These are phyloP conservation scores for Ochotona curzoniae DNA, from an alignment of 2,113 vertebrate genomes.

Conservation along the genomic window DNA sequence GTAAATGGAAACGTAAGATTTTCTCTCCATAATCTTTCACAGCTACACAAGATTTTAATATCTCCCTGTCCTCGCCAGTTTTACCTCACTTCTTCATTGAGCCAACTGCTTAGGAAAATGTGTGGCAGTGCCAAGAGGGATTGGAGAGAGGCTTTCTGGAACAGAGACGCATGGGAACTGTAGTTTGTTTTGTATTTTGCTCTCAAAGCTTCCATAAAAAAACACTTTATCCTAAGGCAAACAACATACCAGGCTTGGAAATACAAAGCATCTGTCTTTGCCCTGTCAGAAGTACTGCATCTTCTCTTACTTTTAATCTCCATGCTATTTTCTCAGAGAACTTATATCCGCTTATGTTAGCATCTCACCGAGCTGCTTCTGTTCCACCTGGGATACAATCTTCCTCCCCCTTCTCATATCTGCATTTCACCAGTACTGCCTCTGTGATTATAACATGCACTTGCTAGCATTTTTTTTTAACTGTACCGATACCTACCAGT, in stretches of 20 bases:
- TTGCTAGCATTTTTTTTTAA: neutral
- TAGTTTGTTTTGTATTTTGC: constrained; percentile 64
- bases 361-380: neutral
- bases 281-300: neutral
- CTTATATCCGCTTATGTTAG: neutral
- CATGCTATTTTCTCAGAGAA: neutral
- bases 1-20: constrained; percentile 17
- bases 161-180: constrained; percentile 47
- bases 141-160: neutral
- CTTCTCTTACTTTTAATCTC: neutral
- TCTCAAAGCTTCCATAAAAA: constrained; percentile 38
- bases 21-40: constrained; percentile 57
- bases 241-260: neutral
- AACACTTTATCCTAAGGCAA: constrained; percentile 49
- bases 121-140: constrained; percentile 21
- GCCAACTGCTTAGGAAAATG: constrained; percentile 58
- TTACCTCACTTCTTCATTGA: constrained; percentile 59
- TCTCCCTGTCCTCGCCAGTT: constrained; percentile 40
- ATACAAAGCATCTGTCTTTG: neutral
- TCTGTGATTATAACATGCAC: neutral
- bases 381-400: neutral
- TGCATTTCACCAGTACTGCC: neutral
- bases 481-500: neutral
- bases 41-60: constrained; percentile 40
- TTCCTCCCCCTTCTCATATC: neutral